Conservation (phyloP, 2,797 vertebrate genomes). For the Liasis olivaceus region DNA sequence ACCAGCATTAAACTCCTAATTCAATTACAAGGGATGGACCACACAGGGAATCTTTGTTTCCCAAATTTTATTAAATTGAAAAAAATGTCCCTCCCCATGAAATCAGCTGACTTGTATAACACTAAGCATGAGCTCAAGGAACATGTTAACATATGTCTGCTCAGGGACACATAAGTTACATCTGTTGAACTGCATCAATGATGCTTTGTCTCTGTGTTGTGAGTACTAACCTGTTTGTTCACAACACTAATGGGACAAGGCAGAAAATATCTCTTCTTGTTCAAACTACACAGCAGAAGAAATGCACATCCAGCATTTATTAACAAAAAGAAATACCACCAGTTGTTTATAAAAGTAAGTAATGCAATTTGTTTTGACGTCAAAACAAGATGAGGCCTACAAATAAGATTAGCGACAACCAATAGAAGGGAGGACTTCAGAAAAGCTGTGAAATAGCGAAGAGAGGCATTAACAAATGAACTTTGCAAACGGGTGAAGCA, state of each 20-base stretch:
- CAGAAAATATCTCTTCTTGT: constrained; percentile 41
- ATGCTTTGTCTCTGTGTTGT: not conserved
- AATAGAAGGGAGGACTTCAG: not conserved
- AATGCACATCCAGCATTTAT: not conserved
- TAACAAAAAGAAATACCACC: not conserved
- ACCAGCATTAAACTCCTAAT: constrained; percentile 24
- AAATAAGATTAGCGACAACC: not conserved
- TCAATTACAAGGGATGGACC: constrained; percentile 37
- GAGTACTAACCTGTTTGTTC: constrained; percentile 63
- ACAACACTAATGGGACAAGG: constrained; percentile 27
- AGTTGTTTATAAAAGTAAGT: not conserved
- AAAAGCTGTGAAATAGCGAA: not conserved
- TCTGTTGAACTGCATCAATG: not conserved
- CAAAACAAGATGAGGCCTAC: not conserved
- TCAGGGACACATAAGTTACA: not conserved
- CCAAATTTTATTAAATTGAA: constrained; percentile 20
- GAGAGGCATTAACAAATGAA: not conserved
- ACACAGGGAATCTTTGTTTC: constrained; percentile 43
- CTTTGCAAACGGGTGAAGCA: not conserved
- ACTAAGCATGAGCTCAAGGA: not conserved
- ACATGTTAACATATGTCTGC: not conserved
- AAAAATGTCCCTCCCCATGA: constrained; percentile 27
- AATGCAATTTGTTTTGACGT: not conserved
- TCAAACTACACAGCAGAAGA: constrained; percentile 30
- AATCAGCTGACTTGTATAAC: not conserved